phyloP scores from a whole-genome alignment of 1,140 invertebrate genomes.

The Diabrotica virgifera region DNA sequence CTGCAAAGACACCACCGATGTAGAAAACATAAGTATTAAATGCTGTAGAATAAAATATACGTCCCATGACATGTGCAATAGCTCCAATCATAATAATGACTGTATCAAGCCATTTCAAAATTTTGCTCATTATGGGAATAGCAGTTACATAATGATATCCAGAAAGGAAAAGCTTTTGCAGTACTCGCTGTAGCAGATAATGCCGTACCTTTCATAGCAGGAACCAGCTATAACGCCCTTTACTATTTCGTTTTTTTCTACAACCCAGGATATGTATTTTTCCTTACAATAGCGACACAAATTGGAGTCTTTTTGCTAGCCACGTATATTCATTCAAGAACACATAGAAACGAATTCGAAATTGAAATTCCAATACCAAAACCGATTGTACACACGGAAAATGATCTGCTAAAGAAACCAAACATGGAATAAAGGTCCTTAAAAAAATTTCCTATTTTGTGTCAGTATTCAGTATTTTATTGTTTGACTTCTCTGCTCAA shows the following conservation, averaged over 20 bases:
- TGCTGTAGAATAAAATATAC: constrained; percentile 64
- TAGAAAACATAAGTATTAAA: constrained; percentile 57
- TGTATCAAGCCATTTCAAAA: constrained; percentile 64
- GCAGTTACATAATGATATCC: constrained; percentile 61
- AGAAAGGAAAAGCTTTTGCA: constrained; percentile 69
- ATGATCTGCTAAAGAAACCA: too few species aligned
- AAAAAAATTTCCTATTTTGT: too few species aligned
- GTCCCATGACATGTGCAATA: constrained; percentile 61
- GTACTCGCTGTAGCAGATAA: constrained; percentile 74
- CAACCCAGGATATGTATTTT: constrained; percentile 60
- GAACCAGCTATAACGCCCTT: constrained; percentile 66
- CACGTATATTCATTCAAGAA: constrained; percentile 34
- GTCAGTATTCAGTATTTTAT: too few species aligned
- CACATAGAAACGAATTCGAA: constrained; percentile 28
- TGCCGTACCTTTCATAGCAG: constrained; percentile 67
- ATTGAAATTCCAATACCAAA: constrained; percentile 12
- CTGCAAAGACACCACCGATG: constrained; percentile 60
- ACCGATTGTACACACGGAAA: too few species aligned
- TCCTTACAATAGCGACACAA: constrained; percentile 67
- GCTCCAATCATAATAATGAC: constrained; percentile 69
- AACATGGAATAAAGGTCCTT: too few species aligned
- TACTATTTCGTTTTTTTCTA: constrained; percentile 63
- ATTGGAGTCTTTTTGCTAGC: constrained; percentile 58
- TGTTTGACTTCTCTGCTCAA: too few species aligned
- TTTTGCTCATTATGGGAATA: constrained; percentile 65